Evolutionary conservation across 2,888 invertebrate genomes (phyloP), one percentile per base, ranked within the genome.

Genomic region (Drosophila subsilvestris): DNA sequence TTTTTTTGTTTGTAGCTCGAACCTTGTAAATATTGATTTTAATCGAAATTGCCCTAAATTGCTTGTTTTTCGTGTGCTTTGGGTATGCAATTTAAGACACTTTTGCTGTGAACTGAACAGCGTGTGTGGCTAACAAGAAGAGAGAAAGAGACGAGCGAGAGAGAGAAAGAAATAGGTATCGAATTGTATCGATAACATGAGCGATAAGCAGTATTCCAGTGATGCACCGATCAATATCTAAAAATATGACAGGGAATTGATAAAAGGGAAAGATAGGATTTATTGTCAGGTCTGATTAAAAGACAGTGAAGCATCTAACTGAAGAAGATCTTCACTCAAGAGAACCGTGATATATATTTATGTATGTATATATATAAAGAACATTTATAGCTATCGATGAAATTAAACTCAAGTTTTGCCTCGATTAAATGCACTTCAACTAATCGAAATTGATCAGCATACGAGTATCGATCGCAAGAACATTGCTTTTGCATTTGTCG

Each of bases 31-130:
- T 90, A 90, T 90, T 90, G 90, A 90, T 90, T 90, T 90, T 89
- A 89, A 90, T 90, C 90, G 88, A 90, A 90, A 90, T 90, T 87
- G 89, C 85, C 80, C 78, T 78, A 86, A 90, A 90, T 86, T 81
- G 76, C 82, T 74, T 83, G 75, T 60, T 69, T 62, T 72, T 54
- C 68, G 62, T 76, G 70, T 74, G 72, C 63, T 71, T 78, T 47
- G 72, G 65, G 48, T 58, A 74, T 63, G 78, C 80, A 85, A 80
- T 84, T 88, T 82, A 77, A 89, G 76, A 87, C 86, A 88, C 89
- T 89, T 88, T 84, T 84, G 75, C 86, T 73, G 85, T 83, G 78
- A 83, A 74, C 57, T 71, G 20, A 61, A 61, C 25, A 44, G 25
- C 37, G 51, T 62, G 61, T 62, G 70, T 37, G 55, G 45, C 42